Percentiles rank a stretch among this genome's conserved stretches.
Evolutionary conservation across 2,797 vertebrate species (phyloP).

Genomic region (Neostethus bicornis): DNA sequence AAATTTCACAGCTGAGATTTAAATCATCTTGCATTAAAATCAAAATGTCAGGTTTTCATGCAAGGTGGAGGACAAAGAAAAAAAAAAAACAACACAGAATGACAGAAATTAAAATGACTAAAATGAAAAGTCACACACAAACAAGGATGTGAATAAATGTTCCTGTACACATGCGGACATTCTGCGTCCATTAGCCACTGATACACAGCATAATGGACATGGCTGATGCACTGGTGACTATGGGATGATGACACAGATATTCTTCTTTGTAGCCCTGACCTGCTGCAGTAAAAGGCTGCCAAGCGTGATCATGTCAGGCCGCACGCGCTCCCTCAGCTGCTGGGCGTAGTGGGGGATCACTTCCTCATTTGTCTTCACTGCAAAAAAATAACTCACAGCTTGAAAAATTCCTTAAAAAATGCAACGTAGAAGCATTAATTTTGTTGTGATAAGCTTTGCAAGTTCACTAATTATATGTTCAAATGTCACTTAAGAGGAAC

Average conservation of each 20-base stretch:
- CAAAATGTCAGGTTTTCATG: slow-evolving; percentile 31
- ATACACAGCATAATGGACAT: slow-evolving; percentile 73
- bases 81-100: slow-evolving; percentile 20
- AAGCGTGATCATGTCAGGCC: slow-evolving; percentile 88
- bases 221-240: slow-evolving; percentile 76
- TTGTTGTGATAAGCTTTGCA: too few relatives aligned
- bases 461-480: neutral
- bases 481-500: neutral
- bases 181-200: slow-evolving; percentile 69
- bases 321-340: slow-evolving; percentile 85
- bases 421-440: slow-evolving; percentile 10
- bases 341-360: slow-evolving; percentile 80
- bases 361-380: slow-evolving; percentile 67
- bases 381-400: slow-evolving; percentile 52
- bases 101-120: slow-evolving; percentile 21
- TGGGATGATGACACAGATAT: slow-evolving; percentile 80
- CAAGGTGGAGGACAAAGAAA: slow-evolving; percentile 17
- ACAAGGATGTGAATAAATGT: slow-evolving; percentile 19
- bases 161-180: slow-evolving; percentile 42
- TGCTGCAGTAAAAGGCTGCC: slow-evolving; percentile 88
- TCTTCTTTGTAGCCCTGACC: slow-evolving; percentile 87
- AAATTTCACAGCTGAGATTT: slow-evolving; percentile 47
- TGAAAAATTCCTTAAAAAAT: slow-evolving; percentile 1
- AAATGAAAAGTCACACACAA: slow-evolving; percentile 15
- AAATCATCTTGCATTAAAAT: slow-evolving; percentile 34